Evolutionary conservation across 1,140 invertebrate species (phyloP), one percentile per base, ranked within the genome.

Genomic region (Pogonomyrmex californicus): DNA sequence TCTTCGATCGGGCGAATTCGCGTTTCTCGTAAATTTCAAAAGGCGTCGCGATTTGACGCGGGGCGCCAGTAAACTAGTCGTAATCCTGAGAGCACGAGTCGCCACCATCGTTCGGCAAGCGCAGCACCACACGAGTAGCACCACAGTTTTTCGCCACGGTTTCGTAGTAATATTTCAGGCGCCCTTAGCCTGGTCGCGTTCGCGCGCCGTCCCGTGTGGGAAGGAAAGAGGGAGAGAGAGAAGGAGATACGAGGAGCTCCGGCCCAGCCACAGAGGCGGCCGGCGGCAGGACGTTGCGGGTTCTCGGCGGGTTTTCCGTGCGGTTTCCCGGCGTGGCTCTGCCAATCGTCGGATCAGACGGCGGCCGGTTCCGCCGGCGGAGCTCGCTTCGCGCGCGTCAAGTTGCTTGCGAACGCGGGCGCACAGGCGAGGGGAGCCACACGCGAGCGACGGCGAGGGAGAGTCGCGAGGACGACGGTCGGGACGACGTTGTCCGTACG

Each of bases 81-180:
- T 87, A 87, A 9, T 23, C 65, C 70, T 90, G 90, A 58, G 44
- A 82, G 86, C 54, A 44, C 60, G 77, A 85, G 70, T 70, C 85
- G 89, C 89, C 85, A 82, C 86, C 87, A 86, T 73, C 85, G 87
- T 73, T 86, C 88, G 41, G 77, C 71, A 81, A 90, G 87, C 63
- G 89, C 54, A 75, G 49, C 41, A 75, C 79, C 49, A 73, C 65
- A 85, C 70, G 47, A 78, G 38, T 71, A 75, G 68, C 23, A 68
- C n/a, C 23, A 68, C n/a, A 23, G 23, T 23, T 23, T 68, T 66
- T 63, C 65, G 5, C 49, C 49, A 49, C 23, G 86, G 87, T 87
- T 90, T 89, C 85, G 77, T 71, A 70, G 88, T 86, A 88, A 76
- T 71, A 89, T 76, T 86, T 83, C 71, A 75, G 51, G 79, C 70